phyloP scores from a whole-genome alignment of 37 sponge, comb jelly and placozoan genomes.

The Ephydatia muelleri region DNA sequence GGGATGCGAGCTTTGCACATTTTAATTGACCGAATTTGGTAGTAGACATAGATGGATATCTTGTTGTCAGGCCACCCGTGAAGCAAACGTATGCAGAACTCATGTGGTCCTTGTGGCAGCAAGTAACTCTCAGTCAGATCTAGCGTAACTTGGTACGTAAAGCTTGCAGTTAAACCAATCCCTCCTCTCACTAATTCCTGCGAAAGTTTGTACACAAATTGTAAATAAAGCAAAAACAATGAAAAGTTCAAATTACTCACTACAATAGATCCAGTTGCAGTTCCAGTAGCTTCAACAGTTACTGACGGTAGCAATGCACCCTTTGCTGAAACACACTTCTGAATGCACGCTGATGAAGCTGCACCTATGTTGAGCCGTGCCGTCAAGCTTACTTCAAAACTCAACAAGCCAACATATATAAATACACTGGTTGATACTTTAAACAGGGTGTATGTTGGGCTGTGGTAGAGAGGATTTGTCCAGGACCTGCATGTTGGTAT shows the following conservation, averaged over 20 bases:
- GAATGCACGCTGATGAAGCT: background rate
- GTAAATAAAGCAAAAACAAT: background rate
- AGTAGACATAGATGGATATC: background rate
- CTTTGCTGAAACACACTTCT: background rate
- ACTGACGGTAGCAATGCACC: background rate
- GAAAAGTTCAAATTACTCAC: background rate
- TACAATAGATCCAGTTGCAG: background rate
- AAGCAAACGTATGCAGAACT: background rate
- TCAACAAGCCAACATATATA: background rate
- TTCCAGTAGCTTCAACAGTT: background rate
- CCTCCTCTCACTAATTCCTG: background rate
- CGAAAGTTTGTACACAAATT: background rate
- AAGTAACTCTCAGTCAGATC: background rate
- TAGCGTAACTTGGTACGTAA: background rate
- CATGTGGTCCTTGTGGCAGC: background rate
- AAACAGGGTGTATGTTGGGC: background rate
- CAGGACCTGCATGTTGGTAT: background rate
- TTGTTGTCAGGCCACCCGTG: background rate
- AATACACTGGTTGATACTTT: background rate
- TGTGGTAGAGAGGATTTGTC: background rate
- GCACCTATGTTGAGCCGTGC: background rate
- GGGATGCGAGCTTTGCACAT: too few species aligned
- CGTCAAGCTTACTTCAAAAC: background rate
- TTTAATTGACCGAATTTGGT: background rate
- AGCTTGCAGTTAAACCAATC: background rate